phyloP scores from a whole-genome alignment of 2,113 vertebrate genomes.

The Camarhynchus parvulus region DNA sequence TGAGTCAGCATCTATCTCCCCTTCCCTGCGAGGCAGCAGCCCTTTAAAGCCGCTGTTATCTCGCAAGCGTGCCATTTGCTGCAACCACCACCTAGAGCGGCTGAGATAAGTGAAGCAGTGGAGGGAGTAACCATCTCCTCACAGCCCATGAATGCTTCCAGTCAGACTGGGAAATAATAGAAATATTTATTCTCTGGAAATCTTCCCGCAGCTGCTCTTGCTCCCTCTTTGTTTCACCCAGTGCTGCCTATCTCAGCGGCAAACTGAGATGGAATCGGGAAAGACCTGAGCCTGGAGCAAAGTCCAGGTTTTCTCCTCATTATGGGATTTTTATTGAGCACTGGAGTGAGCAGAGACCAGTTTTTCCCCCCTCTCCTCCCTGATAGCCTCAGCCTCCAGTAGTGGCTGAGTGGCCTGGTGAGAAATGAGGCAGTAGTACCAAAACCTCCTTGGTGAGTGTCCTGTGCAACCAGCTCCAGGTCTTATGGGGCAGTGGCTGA shows the following conservation, averaged over 20 bases:
- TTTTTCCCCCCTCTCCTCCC: neutral
- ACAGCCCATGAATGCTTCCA: slow-evolving; percentile 40
- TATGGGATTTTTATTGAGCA: neutral
- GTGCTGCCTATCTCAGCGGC: neutral
- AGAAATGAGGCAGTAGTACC: neutral
- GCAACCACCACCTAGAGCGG: slow-evolving; percentile 25
- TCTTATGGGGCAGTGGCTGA: neutral
- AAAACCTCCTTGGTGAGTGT: neutral
- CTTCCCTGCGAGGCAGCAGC: neutral
- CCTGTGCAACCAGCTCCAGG: accelerated
- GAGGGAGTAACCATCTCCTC: slow-evolving; percentile 42
- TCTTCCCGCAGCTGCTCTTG: slow-evolving; percentile 14
- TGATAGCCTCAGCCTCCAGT: neutral
- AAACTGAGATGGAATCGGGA: neutral
- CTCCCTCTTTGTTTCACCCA: slow-evolving; percentile 12
- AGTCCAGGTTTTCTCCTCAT: neutral
- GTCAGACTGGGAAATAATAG: slow-evolving; percentile 56
- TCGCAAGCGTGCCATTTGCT: neutral
- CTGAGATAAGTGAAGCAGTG: slow-evolving; percentile 43
- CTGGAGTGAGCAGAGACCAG: neutral
- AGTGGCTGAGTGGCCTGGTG: neutral
- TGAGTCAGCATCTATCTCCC: slow-evolving; percentile 45
- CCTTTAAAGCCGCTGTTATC: slow-evolving; percentile 25
- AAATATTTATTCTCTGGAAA: slow-evolving; percentile 63
- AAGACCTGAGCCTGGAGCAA: neutral